Base-by-base conservation (phyloP, 2,888 invertebrate species). In the Microchrysa polita region DNA sequence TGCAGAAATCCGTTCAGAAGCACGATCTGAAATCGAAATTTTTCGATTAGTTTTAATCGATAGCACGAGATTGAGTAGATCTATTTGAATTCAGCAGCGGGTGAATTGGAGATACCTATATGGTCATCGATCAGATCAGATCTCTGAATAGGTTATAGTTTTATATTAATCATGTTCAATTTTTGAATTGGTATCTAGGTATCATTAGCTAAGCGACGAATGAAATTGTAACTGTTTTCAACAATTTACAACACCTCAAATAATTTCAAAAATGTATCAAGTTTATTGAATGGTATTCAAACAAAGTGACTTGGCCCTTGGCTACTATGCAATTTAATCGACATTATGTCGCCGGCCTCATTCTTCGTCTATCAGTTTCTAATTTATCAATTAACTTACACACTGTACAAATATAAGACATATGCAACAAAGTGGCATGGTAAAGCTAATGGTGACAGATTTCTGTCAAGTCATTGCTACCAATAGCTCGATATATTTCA, bases 381-480 rank as follows among this genome's bases (percentile, higher is more conserved):
- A 75, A 75, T 73, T 65, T 75, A 73, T 75, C 71, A 75, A 75
- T 75, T 73, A 75, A 75, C 53, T 16, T 72, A 71, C 73, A 73
- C 72, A 73, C n/a, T n/a, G n/a, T n/a, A n/a, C n/a, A n/a, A n/a
- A n/a, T n/a, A n/a, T n/a, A n/a, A n/a, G n/a, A n/a, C n/a, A n/a
- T n/a, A n/a, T n/a, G n/a, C n/a, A n/a, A n/a, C 75, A 73, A n/a
- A 73, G 65, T 67, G n/a, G 55, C 73, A 55, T 59, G 59, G 71
- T 72, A 67, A 73, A 75, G 71, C 65, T 63, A 34, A 48, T 48
- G 75, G 71, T 73, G 75, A 75, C 73, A 75, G 75, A 75, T 73
- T 75, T 74, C 57, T 75, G 73, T 71, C 71, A 63, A 71, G 73
- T 75, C 73, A 73, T 67, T 60, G n/a, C 40, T 73, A 75, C 73